Evolutionary conservation across 2,797 vertebrate species (phyloP), one percentile per base, ranked within the genome.

Genomic region (Denticeps clupeoides): DNA sequence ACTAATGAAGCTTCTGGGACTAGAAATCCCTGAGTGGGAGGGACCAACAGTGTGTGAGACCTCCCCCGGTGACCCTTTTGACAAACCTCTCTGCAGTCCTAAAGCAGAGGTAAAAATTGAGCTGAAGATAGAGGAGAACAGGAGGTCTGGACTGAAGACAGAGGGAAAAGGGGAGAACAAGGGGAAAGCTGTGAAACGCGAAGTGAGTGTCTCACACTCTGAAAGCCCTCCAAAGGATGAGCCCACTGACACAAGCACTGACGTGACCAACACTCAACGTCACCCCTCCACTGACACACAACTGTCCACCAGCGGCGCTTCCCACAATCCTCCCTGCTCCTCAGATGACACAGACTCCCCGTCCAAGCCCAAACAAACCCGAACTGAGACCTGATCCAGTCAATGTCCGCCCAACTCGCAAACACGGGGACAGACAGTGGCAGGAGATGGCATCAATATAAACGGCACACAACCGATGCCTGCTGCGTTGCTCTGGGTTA

Each of bases 1-100:
- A 64, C 74, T 97, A 64, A 91, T 97, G 89, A 85, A 86, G 50
- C 67, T 65, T 13, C 69, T 99, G 48, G 87, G 83, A 43, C 53
- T 95, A 58, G 87, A 89, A 48, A 82, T 97, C 35, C 93, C 91
- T 0, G 62, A 84, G 61, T 99, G 93, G 93, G 69, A 75, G 0
- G 88, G 90, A 8, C 89, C 90, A 0, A 77, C 69, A 0, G 48
- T 91, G 53, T 88, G 90, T 5, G 80, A 87, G 54, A 72, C 42
- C 58, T 72, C 77, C 21, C 49, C 47, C 0, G 50, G 3, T 9
- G 59, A 66, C 12, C 26, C 33, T 3, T 55, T 62, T 22, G 11
- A 57, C 37, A 57, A 50, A 7, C 51, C 45, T 2, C 51, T 21
- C 2, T 37, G 55, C 27, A 19, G 49, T 22, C 60, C 42, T 48